Evolutionary conservation across 2,888 invertebrate species (phyloP).

Genomic region (Serrognathus titanus): DNA sequence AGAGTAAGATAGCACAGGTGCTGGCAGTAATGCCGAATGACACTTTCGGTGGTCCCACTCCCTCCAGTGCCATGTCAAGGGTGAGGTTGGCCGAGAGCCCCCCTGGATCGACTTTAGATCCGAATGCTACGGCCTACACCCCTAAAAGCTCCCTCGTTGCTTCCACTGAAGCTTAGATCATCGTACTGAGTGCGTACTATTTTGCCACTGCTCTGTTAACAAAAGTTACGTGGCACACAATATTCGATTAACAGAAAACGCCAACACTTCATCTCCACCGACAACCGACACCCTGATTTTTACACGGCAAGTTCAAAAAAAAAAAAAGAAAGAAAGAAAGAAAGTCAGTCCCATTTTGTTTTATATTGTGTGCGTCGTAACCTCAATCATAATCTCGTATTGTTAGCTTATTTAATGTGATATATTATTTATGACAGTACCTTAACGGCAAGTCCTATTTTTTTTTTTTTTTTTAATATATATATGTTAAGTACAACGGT

Average conservation of each 20-base stretch:
- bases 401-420: conserved; percentile 44
- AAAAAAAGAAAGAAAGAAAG: not conserved
- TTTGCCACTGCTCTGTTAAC: conserved; percentile 5
- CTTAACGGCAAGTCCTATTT: conserved; percentile 32
- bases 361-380: no score
- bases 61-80: conserved; percentile 58
- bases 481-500: conserved; percentile 34
- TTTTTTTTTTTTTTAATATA: conserved; percentile 32
- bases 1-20: conserved; percentile 87
- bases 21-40: conserved; percentile 87
- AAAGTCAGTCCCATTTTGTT: no score
- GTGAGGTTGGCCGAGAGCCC: conserved; percentile 56
- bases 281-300: not conserved
- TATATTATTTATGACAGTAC: conserved; percentile 42
- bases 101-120: conserved; percentile 65
- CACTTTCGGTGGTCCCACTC: conserved; percentile 55
- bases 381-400: conserved; percentile 28
- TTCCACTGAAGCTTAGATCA: conserved; percentile 55
- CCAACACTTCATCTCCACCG: not conserved
- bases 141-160: conserved; percentile 68
- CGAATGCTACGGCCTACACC: conserved; percentile 88
- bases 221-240: conserved; percentile 11
- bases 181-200: conserved; percentile 19
- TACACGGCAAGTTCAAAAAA: not conserved
- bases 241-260: not conserved